Evolutionary conservation across 2,797 vertebrate species (phyloP), one percentile per base, ranked within the genome.

Genomic region (Myoxocephalus aenaeus): DNA sequence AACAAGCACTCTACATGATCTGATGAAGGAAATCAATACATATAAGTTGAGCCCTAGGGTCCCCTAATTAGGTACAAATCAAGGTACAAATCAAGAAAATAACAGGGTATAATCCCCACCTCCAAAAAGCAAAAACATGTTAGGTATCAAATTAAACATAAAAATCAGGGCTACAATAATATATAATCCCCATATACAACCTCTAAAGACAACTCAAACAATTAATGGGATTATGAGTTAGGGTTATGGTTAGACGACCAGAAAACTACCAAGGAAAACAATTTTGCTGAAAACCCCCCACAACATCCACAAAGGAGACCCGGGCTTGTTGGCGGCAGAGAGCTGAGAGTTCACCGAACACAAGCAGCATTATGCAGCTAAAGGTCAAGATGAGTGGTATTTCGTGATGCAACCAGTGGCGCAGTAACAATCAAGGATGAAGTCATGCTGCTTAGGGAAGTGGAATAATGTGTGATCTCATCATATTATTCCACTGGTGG

Each of bases 391-490:
- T 56, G 51, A 65, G 61, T 75, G 58, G 65, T 64, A 42, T 81
- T 80, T 73, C 4, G 20, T 63, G 48, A 68, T 59, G 67, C 65
- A 83, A 72, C 64, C 81, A 76, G 71, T 78, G 77, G 66, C 44
- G 66, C 73, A 53, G 84, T 65, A 70, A 80, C 76, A 77, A 76
- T 80, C 54, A 38, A 29, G 50, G 54, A 80, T 70, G 74, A 83
- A 82, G 75, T 75, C 73, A 77, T 67, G 53, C 65, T 79, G 81
- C 79, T 89, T n/a, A 62, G 51, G 54, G 71, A 87, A 77, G 77
- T 44, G 68, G 73, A 85, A 73, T 70, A 12, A 86, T 79, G 84
- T 75, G 75, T 68, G 76, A 82, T 86, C 84, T 73, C 77, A 75
- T 81, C 73, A 74, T 67, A 66, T 75, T 86, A 81, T 79, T 78